Evolutionary conservation across 2,113 vertebrate species (phyloP).

Genomic region (Sapajus apella): DNA sequence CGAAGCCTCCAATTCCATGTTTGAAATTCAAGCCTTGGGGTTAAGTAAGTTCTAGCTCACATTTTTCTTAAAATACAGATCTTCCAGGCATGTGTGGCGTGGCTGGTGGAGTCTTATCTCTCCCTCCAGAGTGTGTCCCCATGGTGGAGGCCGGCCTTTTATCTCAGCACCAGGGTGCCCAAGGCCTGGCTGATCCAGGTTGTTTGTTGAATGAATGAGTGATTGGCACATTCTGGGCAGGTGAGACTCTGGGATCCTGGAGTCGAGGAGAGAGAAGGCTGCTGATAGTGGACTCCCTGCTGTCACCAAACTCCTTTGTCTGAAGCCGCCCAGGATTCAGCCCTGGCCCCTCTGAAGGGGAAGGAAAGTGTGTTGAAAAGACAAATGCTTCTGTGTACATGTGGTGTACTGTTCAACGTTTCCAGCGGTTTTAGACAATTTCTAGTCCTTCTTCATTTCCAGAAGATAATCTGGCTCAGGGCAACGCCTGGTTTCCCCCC

Average conservation of each 20-base stretch:
- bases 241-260: background rate
- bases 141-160: background rate
- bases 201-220: background rate
- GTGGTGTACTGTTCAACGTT: background rate
- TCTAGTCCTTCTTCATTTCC: background rate
- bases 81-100: background rate
- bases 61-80: background rate
- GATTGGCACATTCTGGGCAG: background rate
- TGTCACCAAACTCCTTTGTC: background rate
- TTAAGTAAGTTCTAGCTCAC: background rate
- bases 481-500: rapidly evolving
- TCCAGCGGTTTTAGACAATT: background rate
- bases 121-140: background rate
- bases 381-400: background rate
- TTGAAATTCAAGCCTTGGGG: slow-evolving; percentile 23
- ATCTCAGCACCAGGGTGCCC: background rate
- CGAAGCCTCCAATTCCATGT: background rate
- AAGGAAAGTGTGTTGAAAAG: background rate
- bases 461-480: background rate
- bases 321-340: background rate
- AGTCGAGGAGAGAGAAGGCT: background rate
- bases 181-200: background rate
- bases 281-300: background rate
- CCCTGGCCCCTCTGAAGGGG: background rate
- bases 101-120: background rate